These are phyloP conservation scores for Apocheima hispidaria DNA, from an alignment of 2,888 invertebrate genomes.

Conservation along the genomic window DNA sequence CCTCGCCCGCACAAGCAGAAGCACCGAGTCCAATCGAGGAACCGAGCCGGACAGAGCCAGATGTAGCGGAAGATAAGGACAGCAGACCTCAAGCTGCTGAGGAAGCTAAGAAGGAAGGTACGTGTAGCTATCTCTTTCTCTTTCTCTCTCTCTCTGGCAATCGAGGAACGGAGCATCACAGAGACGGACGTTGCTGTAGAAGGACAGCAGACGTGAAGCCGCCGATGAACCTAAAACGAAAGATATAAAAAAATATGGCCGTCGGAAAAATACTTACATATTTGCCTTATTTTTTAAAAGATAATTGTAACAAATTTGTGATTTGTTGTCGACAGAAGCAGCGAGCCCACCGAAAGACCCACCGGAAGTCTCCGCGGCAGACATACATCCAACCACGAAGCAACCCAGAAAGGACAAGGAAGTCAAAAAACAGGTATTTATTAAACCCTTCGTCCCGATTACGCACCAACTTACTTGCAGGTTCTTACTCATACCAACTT, in stretches of 20 bases:
- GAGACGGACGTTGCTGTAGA: too few relatives aligned
- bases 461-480: background rate
- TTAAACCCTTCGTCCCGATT: background rate
- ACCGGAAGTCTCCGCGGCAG: slow-evolving; percentile 74
- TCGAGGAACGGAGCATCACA: too few relatives aligned
- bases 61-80: slow-evolving; percentile 27
- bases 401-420: slow-evolving; percentile 50
- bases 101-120: slow-evolving; percentile 50
- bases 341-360: slow-evolving; percentile 61
- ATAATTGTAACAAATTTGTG: background rate
- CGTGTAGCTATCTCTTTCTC: background rate
- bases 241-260: too few relatives aligned
- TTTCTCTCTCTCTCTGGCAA: too few relatives aligned
- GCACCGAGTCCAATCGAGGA: slow-evolving; percentile 45
- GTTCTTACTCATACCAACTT: too few relatives aligned
- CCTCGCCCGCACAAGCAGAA: slow-evolving; percentile 40
- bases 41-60: slow-evolving; percentile 43
- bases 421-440: slow-evolving; percentile 43
- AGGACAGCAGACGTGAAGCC: too few relatives aligned
- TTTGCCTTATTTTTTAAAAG: background rate
- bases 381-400: slow-evolving; percentile 52
- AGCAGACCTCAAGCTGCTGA: slow-evolving; percentile 30
- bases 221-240: too few relatives aligned
- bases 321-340: slow-evolving; percentile 49
- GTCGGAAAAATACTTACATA: too few relatives aligned